phyloP scores from a whole-genome alignment of 2,113 vertebrate genomes.

The Alces alces region DNA sequence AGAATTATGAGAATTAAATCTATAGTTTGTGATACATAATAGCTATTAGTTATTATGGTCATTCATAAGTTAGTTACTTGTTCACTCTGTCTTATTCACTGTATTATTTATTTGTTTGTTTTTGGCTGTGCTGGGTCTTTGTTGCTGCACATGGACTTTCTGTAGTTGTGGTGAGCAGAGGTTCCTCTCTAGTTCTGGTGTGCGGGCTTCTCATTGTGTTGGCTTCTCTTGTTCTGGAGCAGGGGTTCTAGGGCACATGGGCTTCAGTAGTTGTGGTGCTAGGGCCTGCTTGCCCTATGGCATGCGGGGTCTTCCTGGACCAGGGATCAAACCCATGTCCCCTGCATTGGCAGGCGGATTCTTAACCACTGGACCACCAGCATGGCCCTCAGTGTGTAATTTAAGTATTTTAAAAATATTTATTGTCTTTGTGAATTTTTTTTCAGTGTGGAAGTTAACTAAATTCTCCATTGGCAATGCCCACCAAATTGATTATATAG shows the following conservation, averaged over 20 bases:
- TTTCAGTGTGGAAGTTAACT: neutral
- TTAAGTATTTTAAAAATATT: slow-evolving; percentile 1
- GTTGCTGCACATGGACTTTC: neutral
- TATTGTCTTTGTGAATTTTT: neutral
- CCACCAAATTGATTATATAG: neutral
- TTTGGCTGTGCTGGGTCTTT: neutral
- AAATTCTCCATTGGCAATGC: neutral
- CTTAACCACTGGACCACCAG: neutral
- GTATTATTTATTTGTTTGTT: neutral
- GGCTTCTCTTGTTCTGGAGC: neutral
- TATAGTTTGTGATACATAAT: neutral
- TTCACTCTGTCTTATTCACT: neutral
- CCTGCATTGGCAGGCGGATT: neutral
- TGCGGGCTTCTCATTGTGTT: neutral
- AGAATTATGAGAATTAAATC: neutral
- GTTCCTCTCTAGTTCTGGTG: neutral
- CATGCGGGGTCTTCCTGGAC: neutral
- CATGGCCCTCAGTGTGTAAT: neutral
- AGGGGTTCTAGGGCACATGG: neutral
- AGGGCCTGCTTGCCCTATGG: neutral
- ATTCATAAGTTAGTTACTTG: slow-evolving; percentile 14
- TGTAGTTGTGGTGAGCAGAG: neutral
- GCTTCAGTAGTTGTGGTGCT: neutral
- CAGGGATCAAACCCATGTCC: neutral
- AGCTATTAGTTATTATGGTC: neutral